Base-by-base conservation (phyloP, 2,888 invertebrate species). In the Lithosia quadra region DNA sequence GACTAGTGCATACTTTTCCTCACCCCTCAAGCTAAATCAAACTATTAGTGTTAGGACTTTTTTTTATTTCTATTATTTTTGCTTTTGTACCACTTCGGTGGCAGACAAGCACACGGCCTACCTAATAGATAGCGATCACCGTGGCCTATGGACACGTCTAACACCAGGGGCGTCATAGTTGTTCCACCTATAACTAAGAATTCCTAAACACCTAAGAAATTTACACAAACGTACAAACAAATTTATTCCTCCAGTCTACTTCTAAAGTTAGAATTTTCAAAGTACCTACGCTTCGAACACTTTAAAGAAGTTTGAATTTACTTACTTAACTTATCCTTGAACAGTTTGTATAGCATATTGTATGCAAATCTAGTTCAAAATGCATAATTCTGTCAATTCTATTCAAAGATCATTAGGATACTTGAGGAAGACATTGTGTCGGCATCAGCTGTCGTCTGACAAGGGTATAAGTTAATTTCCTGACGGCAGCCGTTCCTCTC, bases 401-500 rank as follows among this genome's bases (percentile, higher is more conserved):
- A 79, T 81, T 69, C 71, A 70, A 77, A 73, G 59, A 72, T 74
- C 78, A 68, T 79, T 75, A 75, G 62, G 71, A 69, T 77, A 76
- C 76, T 78, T 76, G 68, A 72, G 73, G 72, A 71, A 65, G 80
- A 71, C 74, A 71, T 71, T 67, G 71, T 75, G 80, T 72, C 74
- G 77, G 79, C 74, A 78, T 82, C 85, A 85, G 84, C 85, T 84
- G 82, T 64, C 77, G 78, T 77, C 78, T 87, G 90, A 88, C 88
- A 84, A 79, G 89, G 91, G 89, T 89, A 84, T 75, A 83, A 84
- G 83, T 89, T 91, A 92, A 92, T 93, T 91, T 92, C 90, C 90
- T 63, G 89, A 83, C 81, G 80, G 80, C 80, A 81, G 69, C 69
- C 79, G 57, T 69, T 71, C 68, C 76, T 75, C 72, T 71, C 68